Percentiles rank a stretch among this genome's conserved stretches.
Conservation (phyloP, 2,797 vertebrate species). For the Zenarchopterus dispar region DNA sequence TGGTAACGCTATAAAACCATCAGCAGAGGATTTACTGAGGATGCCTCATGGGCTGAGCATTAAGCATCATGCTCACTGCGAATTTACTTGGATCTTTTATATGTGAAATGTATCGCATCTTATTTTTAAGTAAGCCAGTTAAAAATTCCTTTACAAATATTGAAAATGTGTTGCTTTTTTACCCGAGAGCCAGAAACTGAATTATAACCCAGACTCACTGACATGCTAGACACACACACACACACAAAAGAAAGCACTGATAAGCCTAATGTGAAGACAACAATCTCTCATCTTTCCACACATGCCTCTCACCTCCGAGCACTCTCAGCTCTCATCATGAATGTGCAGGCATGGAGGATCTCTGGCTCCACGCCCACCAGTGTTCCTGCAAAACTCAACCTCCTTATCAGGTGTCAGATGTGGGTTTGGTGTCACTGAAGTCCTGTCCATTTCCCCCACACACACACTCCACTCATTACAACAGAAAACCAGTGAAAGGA, state of each 20-base stretch:
- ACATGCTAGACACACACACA: conserved; percentile 2
- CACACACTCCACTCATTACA: not conserved
- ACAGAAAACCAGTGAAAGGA: not conserved
- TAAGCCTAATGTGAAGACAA: conserved; percentile 58
- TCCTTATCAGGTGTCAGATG: conserved; percentile 78
- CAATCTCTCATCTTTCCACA: conserved; percentile 53
- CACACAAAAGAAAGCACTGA: conserved; percentile 32
- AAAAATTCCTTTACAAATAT: not conserved
- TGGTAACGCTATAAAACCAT: conserved; percentile 64
- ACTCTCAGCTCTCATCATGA: conserved; percentile 49
- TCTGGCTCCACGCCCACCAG: conserved; percentile 63
- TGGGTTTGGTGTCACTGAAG: conserved; percentile 63
- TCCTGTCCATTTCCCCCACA: conserved; percentile 39
- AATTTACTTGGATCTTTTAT: conserved; percentile 9
- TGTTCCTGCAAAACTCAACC: conserved; percentile 43
- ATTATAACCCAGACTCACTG: not conserved
- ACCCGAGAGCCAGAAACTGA: not conserved
- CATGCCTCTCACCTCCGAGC: conserved; percentile 64
- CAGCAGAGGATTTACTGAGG: conserved; percentile 49
- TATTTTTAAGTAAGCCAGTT: not conserved
- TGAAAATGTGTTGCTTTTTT: too few relatives aligned
- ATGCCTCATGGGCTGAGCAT: conserved; percentile 3
- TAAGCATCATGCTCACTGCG: conserved; percentile 7
- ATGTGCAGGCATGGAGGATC: conserved; percentile 50
- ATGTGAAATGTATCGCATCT: not conserved